Evolutionary conservation across 2,113 vertebrate species (phyloP).

Genomic region (Zosterops hypoxanthus): DNA sequence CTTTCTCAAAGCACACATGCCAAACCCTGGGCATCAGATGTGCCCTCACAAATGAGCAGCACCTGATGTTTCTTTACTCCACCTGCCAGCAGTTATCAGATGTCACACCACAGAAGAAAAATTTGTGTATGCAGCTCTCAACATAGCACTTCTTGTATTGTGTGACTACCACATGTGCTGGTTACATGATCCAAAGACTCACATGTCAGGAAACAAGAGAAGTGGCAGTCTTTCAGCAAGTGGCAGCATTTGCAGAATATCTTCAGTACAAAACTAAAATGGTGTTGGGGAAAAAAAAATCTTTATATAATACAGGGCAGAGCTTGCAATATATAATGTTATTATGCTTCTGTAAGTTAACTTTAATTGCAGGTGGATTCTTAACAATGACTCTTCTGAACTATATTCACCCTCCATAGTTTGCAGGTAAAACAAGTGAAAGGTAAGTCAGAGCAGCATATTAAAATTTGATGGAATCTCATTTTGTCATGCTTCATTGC

Average conservation of each 20-base stretch:
- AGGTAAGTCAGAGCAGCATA: background rate
- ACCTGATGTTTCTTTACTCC: background rate
- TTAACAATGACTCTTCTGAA: background rate
- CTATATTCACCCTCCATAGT: background rate
- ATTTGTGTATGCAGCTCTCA: rapidly evolving
- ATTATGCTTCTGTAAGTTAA: background rate
- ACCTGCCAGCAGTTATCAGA: background rate
- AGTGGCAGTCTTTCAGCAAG: background rate
- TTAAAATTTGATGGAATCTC: background rate
- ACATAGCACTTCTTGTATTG: background rate
- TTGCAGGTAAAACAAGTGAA: background rate
- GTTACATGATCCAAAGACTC: background rate
- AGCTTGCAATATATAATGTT: background rate
- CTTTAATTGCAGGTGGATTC: background rate
- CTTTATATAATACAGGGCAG: background rate
- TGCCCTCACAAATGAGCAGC: background rate
- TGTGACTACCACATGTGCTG: background rate
- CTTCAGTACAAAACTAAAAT: background rate
- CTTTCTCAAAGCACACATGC: background rate
- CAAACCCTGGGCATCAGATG: background rate
- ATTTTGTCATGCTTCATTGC: background rate
- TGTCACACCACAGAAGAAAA: background rate
- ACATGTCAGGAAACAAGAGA: background rate
- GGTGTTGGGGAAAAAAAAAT: background rate
- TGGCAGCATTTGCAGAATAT: background rate